Conservation (phyloP, 2,113 vertebrate genomes). For the Anoura caudifer region DNA sequence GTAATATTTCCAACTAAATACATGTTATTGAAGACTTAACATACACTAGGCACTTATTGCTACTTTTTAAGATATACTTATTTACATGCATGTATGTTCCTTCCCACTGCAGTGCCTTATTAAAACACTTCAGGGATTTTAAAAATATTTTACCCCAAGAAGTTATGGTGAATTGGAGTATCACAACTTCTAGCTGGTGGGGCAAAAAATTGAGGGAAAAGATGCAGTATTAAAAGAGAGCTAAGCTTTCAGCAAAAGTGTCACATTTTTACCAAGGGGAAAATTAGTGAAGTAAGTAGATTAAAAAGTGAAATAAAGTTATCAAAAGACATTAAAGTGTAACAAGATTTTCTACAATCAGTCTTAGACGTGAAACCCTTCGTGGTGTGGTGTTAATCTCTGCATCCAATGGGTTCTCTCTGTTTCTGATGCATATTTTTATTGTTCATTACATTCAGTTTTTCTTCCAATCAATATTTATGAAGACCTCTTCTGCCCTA, state of each 20-base stretch:
- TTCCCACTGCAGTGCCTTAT: background rate
- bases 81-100: background rate
- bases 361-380: background rate
- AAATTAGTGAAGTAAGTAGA: background rate
- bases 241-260: background rate
- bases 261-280: background rate
- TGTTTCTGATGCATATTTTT: background rate
- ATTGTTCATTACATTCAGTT: background rate
- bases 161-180: background rate
- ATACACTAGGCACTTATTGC: background rate
- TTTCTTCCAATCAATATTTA: background rate
- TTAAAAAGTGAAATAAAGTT: background rate
- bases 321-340: background rate
- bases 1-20: background rate
- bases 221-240: background rate
- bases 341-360: background rate
- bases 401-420: background rate
- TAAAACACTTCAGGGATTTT: background rate
- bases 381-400: too few species aligned
- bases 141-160: background rate
- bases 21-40: background rate
- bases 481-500: background rate
- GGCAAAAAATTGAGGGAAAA: background rate
- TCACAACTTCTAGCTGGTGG: background rate
- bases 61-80: background rate